Evolutionary conservation across 2,888 invertebrate genomes (phyloP), one percentile per base, ranked within the genome.

Genomic region (Archips crataeganus): DNA sequence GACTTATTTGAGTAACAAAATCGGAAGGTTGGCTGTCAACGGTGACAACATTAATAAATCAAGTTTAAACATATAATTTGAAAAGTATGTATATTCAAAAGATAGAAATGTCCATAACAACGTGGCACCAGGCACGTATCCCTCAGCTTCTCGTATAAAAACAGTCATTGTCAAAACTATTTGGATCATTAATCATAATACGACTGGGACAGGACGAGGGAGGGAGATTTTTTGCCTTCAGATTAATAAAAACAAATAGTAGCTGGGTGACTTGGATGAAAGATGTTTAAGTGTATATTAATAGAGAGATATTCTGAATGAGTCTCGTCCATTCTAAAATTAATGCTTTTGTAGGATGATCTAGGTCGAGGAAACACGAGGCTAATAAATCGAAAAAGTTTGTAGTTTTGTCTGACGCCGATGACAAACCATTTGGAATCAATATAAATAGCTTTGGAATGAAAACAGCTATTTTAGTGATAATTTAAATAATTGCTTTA

Each of bases 141-240:
- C 47, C 49, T 13, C 5, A 65, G 51, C 49, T 36, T 51, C 4
- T 10, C 65, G 32, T 36, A 65, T 34, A 65, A 65, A 65, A 64
- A 65, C 36, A 0, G 51, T 49, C 34, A 65, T 65, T 65, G 49
- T 65, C 49, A 49, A 23, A 64, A 65, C 49, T 49, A 3, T 65
- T 15, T 8, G n/a, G 11, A 32, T 65, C 65, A 36, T 65, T 51
- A 65, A 65, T 65, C 65, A 51, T 65, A 34, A 51, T 51, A 49
- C 10, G 9, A 51, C 49, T 32, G 65, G 51, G 36, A 65, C 42
- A 36, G 42, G 8, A 2, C n/a, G n/a, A 49, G 49, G 51, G 45
- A 23, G 23, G 23, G 64, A 23, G 36, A 34, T 32, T 65, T 49
- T 65, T 65, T 65, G 51, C 65, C 47, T 36, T 11, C 34, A 42